Percentiles rank a stretch among this genome's conserved stretches.
Conservation (phyloP, 1,140 invertebrate species). For the Drosophila setifemur region DNA sequence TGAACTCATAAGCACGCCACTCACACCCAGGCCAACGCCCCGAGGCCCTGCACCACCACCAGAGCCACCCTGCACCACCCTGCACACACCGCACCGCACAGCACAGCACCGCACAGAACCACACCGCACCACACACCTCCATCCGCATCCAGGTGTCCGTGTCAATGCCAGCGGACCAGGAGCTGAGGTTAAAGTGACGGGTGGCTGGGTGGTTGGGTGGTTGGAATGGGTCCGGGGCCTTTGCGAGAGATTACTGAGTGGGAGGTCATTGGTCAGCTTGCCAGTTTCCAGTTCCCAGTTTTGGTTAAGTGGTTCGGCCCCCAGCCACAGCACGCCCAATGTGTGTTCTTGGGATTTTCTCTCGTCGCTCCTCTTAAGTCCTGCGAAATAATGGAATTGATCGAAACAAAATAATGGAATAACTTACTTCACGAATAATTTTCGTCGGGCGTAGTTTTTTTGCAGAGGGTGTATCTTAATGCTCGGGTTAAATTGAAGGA, state of each 20-base stretch:
- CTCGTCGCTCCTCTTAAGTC: background rate
- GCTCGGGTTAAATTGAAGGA: too few relatives aligned
- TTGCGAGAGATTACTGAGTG: background rate
- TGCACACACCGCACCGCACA: background rate
- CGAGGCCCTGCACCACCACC: constrained; percentile 8
- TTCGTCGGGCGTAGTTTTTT: background rate
- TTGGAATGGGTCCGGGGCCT: background rate
- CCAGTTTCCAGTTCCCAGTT: constrained; percentile 12
- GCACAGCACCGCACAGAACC: background rate
- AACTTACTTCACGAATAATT: background rate
- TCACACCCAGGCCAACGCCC: constrained; percentile 31
- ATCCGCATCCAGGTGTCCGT: constrained; percentile 6
- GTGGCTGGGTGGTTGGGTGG: background rate
- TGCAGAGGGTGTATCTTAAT: too few relatives aligned
- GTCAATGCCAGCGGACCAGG: background rate
- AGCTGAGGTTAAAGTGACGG: constrained; percentile 29
- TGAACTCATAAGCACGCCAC: constrained; percentile 77
- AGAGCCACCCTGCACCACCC: background rate
- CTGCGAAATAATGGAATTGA: background rate
- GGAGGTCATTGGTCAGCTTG: constrained; percentile 15
- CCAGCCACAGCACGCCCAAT: background rate
- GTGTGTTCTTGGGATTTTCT: background rate
- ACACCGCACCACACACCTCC: background rate
- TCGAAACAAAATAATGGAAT: background rate
- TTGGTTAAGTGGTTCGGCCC: constrained; percentile 9